Conservation (phyloP, 2,113 vertebrate species). For the Blennius ocellaris region DNA sequence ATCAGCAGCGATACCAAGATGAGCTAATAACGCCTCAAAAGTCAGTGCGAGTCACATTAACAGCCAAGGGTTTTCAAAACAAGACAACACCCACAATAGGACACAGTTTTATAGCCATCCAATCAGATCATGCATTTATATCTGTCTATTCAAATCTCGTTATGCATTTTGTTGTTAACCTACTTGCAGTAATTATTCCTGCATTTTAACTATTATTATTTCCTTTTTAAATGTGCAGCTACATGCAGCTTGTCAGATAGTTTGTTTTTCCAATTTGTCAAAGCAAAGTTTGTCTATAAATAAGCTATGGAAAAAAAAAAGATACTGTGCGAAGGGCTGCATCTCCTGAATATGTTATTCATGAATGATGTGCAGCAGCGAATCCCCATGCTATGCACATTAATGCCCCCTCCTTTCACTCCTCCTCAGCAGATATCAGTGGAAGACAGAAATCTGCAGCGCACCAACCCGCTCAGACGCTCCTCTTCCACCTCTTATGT, state of each 20-base stretch:
- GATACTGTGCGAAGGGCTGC: neutral
- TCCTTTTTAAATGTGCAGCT: too few relatives aligned
- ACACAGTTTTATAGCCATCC: too few relatives aligned
- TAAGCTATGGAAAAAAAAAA: too few relatives aligned
- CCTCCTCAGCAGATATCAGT: slow-evolving; percentile 60
- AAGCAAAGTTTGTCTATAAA: too few relatives aligned
- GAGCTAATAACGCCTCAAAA: slow-evolving; percentile 49
- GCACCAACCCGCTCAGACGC: slow-evolving; percentile 46
- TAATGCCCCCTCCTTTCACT: slow-evolving; percentile 41
- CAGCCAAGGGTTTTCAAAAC: slow-evolving; percentile 34
- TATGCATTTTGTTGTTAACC: too few relatives aligned
- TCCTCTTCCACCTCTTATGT: slow-evolving; percentile 46
- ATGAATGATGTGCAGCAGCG: slow-evolving; percentile 67
- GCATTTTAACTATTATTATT: too few relatives aligned
- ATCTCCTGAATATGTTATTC: slow-evolving; percentile 49
- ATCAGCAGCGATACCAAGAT: slow-evolving; percentile 46
- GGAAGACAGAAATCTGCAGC: slow-evolving; percentile 70
- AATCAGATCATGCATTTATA: too few relatives aligned
- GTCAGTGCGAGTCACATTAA: slow-evolving; percentile 44
- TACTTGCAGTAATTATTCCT: too few relatives aligned
- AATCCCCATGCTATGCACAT: slow-evolving; percentile 50
- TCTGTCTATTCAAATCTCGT: too few relatives aligned
- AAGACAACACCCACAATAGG: neutral
- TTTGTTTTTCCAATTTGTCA: too few relatives aligned
- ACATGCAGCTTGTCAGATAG: too few relatives aligned